Evolutionary conservation across 1,140 invertebrate species (phyloP).

Genomic region (Pseudomyrmex sp.): DNA sequence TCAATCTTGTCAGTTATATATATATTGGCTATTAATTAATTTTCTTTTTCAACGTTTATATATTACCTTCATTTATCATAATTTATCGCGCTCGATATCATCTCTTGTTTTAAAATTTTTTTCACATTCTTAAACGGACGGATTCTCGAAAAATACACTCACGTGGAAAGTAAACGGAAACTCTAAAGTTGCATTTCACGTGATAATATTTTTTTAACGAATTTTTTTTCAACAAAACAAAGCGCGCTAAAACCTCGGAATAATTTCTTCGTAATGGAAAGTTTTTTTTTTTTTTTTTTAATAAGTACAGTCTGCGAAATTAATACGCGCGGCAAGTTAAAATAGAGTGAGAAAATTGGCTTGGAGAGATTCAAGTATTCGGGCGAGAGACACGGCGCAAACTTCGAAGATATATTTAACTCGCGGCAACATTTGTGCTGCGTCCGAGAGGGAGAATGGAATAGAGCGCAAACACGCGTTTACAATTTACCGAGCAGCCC

Average conservation of each 20-base stretch:
- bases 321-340: not conserved
- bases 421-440: not conserved
- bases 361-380: not conserved
- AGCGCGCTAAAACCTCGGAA: not conserved
- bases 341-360: not conserved
- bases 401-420: conserved; percentile 39
- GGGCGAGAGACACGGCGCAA: not conserved
- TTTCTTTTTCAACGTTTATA: not conserved
- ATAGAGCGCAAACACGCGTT: conserved; percentile 22
- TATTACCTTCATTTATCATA: too few species aligned
- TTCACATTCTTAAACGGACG: too few species aligned
- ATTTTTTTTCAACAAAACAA: too few species aligned
- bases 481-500: conserved; percentile 6
- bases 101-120: too few species aligned
- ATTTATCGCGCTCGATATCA: too few species aligned
- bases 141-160: too few species aligned
- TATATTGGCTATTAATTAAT: not conserved
- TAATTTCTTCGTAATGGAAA: not conserved
- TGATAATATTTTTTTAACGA: too few species aligned
- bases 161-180: too few species aligned
- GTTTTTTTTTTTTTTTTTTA: not conserved
- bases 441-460: not conserved
- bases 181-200: too few species aligned
- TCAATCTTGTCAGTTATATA: not conserved
- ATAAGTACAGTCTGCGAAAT: not conserved